Evolutionary conservation across 1,140 invertebrate species (phyloP), one percentile per base, ranked within the genome.

Genomic region (Macrobrachium nipponense): DNA sequence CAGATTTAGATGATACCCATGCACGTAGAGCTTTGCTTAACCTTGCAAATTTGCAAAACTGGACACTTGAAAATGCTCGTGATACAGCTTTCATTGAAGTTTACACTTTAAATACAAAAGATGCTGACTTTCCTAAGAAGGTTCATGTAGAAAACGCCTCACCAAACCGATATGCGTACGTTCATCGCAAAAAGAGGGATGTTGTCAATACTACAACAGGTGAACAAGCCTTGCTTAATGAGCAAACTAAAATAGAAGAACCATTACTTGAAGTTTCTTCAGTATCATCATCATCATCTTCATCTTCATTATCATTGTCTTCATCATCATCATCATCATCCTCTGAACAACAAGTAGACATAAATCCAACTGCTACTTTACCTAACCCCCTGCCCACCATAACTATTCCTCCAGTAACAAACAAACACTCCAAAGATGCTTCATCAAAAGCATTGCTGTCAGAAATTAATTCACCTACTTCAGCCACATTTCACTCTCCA

Each of bases 1-100:
- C 75, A 10, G 77, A 66, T 11, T 20, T 82, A 27, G 87, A 88
- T 15, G 87, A 88, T 68, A 82, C 68, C 5, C 79, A 80, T 27
- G 81, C 72, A 18, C 87, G 83, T 36, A 82, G 87, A n/a, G 83
- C 83, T 4, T 80, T 88, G 18, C 77, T 70, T 58, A 86, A 79
- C 23, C 87, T 88, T 14, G 87, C 87, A 17, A 80, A 82, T 23
- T 62, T 88, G 8, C 87, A 85, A 58, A 58, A 88, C n/a, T 88
- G 87, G 87, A 73, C 84, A n/a, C 64, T 76, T 36, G 81, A 86
- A 27, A 85, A 88, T 78, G 83, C 79, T 27, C 81, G 76, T 12
- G 80, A 82, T 44, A 78, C 87, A n/a, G 73, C 87, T n/a, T 88
- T 88, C 60, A 76, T 88, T 62, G 80, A 88, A 76, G 77, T 88